Conservation (phyloP, 2,797 vertebrate genomes). For the Botia almorhae region DNA sequence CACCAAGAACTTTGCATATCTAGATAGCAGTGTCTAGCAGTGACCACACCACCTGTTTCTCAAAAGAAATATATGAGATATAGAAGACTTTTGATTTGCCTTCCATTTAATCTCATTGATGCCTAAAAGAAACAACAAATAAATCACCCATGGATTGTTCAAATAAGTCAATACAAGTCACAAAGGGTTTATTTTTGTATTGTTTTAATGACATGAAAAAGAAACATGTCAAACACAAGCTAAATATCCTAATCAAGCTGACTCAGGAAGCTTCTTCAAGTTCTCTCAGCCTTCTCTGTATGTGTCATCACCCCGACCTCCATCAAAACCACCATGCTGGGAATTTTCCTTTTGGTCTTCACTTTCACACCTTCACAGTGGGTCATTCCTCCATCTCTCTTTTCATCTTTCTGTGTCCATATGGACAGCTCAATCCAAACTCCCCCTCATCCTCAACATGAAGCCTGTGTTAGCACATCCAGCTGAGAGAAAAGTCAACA, state of each 20-base stretch:
- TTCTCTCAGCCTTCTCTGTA: slow-evolving; percentile 32
- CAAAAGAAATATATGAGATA: too few relatives aligned
- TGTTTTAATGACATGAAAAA: not conserved
- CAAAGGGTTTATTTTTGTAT: not conserved
- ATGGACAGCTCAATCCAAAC: slow-evolving; percentile 47
- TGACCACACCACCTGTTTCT: too few relatives aligned
- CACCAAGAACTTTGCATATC: too few relatives aligned
- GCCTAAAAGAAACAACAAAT: too few relatives aligned
- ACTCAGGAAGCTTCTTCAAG: slow-evolving; percentile 33
- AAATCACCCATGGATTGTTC: not conserved
- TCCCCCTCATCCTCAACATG: slow-evolving; percentile 43
- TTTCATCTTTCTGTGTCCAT: slow-evolving; percentile 55
- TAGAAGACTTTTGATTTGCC: too few relatives aligned
- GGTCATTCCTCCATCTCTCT: slow-evolving; percentile 51
- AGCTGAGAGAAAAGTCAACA: slow-evolving; percentile 60
- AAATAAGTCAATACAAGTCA: not conserved
- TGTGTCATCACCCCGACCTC: slow-evolving; percentile 27
- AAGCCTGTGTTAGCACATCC: slow-evolving; percentile 54
- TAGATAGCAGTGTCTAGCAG: too few relatives aligned
- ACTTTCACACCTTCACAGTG: slow-evolving; percentile 61
- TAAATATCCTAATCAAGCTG: slow-evolving; percentile 31
- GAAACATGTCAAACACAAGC: slow-evolving; percentile 24
- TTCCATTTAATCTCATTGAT: too few relatives aligned
- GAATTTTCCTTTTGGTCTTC: slow-evolving; percentile 61
- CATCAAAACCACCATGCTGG: slow-evolving; percentile 57